Base-by-base conservation (phyloP, 2,113 vertebrate species). In the Cervus canadensis region DNA sequence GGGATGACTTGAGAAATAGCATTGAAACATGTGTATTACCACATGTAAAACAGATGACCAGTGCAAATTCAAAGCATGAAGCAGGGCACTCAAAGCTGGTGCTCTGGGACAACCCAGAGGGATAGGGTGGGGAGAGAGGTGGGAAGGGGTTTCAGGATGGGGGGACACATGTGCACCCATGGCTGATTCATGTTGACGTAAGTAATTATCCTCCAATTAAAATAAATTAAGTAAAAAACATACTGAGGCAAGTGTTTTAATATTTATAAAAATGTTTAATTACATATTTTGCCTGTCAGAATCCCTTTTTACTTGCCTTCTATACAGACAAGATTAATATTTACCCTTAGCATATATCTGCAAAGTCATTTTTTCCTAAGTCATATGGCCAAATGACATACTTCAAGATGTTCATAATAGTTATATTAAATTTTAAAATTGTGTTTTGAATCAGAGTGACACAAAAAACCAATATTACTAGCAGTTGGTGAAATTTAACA, bases 371-470 rank as follows among this genome's bases (percentile, higher is more conserved):
- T 50, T 95, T 91, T 95, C 30, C 52, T 79, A 96, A 94, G 36
- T 94, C 93, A 96, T 62, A 33, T 92, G 85, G 40, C 43, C 48
- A 91, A 83, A n/a, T 86, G 76, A 56, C 52, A 0, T 71, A 91
- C 79, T 93, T 97, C 59, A 87, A 96, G 95, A 60, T 71, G 94
- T 84, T 95, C 92, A 33, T 89, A 93, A 89, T 33, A 74, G 78
- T 91, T 94, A 71, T n/a, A 82, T 97, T 96, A 97, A 95, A 92
- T 87, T 98, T 95, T 89, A 76, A 98, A 97, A 87, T 93, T 62
- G 1, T 84, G 45, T 96, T 94, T 95, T 94, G 79, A 97, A 83
- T 94, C 64, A 64, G 64, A 90, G 26, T 88, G 82, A 95, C 60
- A 97, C 48, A 91, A 96, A 90, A 97, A 97, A 64, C 5, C 71